A percentile compares a stretch with the other conserved stretches of the same genome.
Conservation (phyloP, 2,888 invertebrate species). For the Cheilosia scutellata region DNA sequence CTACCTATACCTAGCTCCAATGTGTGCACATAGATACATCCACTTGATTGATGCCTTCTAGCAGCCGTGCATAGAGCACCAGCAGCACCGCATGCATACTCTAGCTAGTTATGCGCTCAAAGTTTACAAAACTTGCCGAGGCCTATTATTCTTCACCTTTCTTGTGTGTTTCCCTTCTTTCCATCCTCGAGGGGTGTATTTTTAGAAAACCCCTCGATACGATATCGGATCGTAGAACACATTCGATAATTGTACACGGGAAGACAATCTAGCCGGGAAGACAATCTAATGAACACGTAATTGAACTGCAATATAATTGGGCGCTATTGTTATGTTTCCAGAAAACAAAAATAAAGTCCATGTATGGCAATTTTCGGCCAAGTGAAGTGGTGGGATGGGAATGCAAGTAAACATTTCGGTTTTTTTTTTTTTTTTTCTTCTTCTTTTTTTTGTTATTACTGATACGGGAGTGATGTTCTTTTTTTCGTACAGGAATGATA, state of each 20-base stretch:
- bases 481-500: conserved; percentile 21
- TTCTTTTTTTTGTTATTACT: conserved; percentile 5
- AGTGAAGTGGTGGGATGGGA: background rate
- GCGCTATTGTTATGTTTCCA: background rate
- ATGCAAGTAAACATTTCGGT: background rate
- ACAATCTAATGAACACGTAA: conserved; percentile 32
- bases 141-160: conserved; percentile 39
- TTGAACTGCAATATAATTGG: conserved; percentile 21
- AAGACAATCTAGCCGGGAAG: too few relatives aligned
- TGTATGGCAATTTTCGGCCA: conserved; percentile 16
- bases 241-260: conserved; percentile 6
- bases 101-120: conserved; percentile 14
- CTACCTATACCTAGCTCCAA: conserved; percentile 16
- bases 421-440: too few relatives aligned
- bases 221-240: conserved; percentile 25
- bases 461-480: conserved; percentile 8
- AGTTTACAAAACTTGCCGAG: conserved; percentile 50
- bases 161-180: too few relatives aligned
- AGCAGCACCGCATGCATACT: conserved; percentile 3
- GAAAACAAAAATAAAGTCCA: background rate
- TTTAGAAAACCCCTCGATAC: conserved; percentile 29
- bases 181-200: conserved; percentile 6
- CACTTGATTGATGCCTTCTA: conserved; percentile 69
- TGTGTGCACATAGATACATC: conserved; percentile 42
- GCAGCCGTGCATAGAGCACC: conserved; percentile 62